These are phyloP conservation scores for Melieria crassipennis DNA, from an alignment of 2,888 invertebrate genomes.

Conservation along the genomic window DNA sequence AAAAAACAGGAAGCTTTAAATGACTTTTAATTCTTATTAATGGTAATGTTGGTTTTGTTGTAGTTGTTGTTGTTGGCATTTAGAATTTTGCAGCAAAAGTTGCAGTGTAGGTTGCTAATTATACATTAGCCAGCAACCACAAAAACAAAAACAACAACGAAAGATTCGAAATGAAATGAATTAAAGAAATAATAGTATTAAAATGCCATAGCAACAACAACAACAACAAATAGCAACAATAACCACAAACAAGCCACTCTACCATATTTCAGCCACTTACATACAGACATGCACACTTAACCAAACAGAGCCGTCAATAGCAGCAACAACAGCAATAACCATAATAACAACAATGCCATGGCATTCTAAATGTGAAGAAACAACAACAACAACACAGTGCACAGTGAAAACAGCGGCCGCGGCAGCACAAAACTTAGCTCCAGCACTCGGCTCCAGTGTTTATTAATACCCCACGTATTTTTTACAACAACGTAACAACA, in stretches of 20 bases:
- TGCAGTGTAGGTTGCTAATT: constrained; percentile 32
- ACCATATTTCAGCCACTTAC: not conserved
- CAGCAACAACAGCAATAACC: no score
- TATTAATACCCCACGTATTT: no score
- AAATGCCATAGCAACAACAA: not conserved
- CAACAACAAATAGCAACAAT: not conserved
- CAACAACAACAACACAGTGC: no score
- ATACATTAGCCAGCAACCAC: constrained; percentile 10
- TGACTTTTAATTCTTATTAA: constrained; percentile 37
- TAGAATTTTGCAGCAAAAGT: constrained; percentile 22
- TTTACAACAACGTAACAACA: no score
- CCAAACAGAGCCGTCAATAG: no score
- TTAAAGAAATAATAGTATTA: not conserved
- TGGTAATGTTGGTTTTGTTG: constrained; percentile 16
- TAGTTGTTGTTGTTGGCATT: constrained; percentile 31
- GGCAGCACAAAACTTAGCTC: no score
- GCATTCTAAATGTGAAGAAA: no score
- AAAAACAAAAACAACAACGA: constrained; percentile 18
- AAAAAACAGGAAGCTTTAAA: constrained; percentile 34
- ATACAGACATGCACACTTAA: not conserved
- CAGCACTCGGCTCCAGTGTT: no score
- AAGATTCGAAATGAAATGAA: not conserved
- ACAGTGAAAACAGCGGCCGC: no score
- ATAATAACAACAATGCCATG: no score
- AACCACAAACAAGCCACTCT: not conserved